Evolutionary conservation across 2,797 vertebrate genomes (phyloP).

Genomic region (Scyliorhinus canicula): DNA sequence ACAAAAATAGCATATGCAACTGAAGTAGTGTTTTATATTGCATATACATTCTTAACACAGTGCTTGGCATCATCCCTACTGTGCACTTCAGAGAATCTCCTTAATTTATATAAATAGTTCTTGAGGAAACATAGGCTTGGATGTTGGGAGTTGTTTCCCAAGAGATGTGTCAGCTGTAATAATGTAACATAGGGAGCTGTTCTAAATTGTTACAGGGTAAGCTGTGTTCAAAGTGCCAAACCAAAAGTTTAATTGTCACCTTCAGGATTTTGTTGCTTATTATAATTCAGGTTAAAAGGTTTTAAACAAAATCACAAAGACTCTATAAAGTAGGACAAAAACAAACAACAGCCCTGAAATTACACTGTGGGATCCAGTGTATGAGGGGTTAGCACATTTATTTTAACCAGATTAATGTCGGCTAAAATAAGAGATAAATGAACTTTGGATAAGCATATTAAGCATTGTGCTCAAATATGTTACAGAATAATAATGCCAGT

Average conservation of each 20-base stretch:
- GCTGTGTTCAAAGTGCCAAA: background rate
- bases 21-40: background rate
- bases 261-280: background rate
- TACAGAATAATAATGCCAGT: background rate
- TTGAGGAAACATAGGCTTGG: background rate
- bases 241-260: constrained; percentile 2
- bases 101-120: constrained; percentile 10
- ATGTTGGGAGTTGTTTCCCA: background rate
- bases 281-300: background rate
- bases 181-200: background rate
- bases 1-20: background rate
- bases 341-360: background rate
- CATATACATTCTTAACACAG: background rate
- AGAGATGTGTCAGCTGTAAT: background rate
- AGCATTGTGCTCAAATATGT: background rate
- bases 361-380: background rate
- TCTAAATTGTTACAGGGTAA: background rate
- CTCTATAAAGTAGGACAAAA: background rate
- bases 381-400: background rate
- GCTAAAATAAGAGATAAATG: background rate
- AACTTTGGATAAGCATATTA: background rate
- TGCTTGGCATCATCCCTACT: constrained; percentile 1
- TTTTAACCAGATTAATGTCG: background rate
- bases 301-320: background rate
- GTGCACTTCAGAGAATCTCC: background rate